Evolutionary conservation across 1,140 invertebrate species (phyloP).

Genomic region (Drosophila neocordata): DNA sequence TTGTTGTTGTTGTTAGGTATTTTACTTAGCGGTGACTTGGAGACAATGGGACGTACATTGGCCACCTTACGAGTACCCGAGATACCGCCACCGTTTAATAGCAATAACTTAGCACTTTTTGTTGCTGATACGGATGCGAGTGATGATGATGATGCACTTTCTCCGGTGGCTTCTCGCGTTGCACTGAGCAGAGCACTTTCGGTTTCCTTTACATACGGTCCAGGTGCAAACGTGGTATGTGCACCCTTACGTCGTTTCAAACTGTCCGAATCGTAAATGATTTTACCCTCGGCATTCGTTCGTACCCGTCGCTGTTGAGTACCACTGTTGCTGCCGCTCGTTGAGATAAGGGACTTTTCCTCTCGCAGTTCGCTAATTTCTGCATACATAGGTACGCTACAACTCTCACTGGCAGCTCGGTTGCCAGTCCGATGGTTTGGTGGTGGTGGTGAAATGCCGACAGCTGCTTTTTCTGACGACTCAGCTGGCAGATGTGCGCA

Average conservation of each 20-base stretch:
- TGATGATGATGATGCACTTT: conserved; percentile 63
- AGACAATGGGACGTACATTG: conserved; percentile 78
- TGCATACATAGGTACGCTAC: conserved; percentile 73
- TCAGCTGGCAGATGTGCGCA: conserved; percentile 53
- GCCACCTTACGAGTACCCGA: conserved; percentile 72
- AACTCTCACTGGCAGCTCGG: conserved; percentile 6
- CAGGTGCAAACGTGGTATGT: conserved; percentile 93
- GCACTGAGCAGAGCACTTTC: conserved; percentile 79
- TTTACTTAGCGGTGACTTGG: conserved; percentile 61
- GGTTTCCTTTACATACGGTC: conserved; percentile 89
- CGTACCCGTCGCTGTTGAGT: conserved; percentile 86
- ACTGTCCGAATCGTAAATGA: conserved; percentile 95
- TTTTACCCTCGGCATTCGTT: conserved; percentile 93
- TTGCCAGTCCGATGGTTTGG: neutral
- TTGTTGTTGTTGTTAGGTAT: conserved; percentile 14
- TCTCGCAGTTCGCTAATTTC: conserved; percentile 79
- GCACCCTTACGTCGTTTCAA: conserved; percentile 90
- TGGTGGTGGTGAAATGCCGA: conserved; percentile 11
- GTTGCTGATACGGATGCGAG: conserved; percentile 27
- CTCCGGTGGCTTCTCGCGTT: conserved; percentile 46
- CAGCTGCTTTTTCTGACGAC: conserved; percentile 32
- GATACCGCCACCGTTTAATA: conserved; percentile 57
- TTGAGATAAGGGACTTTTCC: conserved; percentile 61
- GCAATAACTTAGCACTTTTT: conserved; percentile 67
- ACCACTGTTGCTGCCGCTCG: conserved; percentile 21